These are phyloP conservation scores for Cephus runcator DNA, from an alignment of 2,888 invertebrate species.

Conservation along the genomic window DNA sequence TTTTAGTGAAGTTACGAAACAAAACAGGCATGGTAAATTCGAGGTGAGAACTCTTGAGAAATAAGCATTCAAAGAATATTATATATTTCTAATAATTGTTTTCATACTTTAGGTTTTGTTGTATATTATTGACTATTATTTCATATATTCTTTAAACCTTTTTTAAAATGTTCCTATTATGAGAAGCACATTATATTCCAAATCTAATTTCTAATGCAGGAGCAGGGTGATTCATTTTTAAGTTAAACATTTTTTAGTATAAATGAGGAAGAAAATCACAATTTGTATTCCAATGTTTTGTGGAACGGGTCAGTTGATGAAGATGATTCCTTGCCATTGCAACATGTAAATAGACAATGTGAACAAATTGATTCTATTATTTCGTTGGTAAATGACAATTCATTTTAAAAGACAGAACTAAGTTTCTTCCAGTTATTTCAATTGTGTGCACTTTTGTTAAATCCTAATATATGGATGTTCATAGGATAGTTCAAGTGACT, in stretches of 20 bases:
- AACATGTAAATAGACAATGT: neutral
- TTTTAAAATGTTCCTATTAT: neutral
- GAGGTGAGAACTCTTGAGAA: neutral
- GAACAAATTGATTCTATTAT: neutral
- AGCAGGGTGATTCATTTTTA: neutral
- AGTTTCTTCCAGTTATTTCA: neutral
- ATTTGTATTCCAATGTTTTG: neutral
- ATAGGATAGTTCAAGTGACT: slow-evolving; percentile 1
- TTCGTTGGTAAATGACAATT: neutral
- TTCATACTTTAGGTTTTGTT: neutral
- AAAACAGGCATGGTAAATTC: neutral
- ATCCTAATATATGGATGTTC: neutral
- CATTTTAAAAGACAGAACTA: neutral
- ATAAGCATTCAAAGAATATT: neutral
- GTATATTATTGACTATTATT: neutral
- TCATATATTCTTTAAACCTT: neutral
- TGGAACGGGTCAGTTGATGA: neutral
- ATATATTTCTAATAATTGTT: neutral
- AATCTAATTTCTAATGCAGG: neutral
- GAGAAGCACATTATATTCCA: neutral
- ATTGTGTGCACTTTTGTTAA: neutral
- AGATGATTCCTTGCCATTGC: neutral
- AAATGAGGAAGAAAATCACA: neutral
- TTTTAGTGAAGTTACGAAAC: neutral
- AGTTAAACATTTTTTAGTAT: neutral